Evolutionary conservation across 2,888 invertebrate genomes (phyloP).

Genomic region (Pegoplata infirma): DNA sequence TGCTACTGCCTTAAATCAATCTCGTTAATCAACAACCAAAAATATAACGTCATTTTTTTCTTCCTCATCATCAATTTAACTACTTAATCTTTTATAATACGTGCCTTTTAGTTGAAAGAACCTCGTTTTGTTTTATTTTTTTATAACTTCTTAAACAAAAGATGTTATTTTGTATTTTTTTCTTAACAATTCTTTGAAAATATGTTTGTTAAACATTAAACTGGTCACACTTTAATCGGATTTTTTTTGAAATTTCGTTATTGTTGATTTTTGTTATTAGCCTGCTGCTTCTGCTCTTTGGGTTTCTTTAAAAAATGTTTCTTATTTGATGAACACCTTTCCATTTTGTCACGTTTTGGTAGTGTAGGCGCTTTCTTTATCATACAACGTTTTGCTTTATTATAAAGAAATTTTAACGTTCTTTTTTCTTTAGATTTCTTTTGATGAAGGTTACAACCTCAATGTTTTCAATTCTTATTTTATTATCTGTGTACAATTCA

Average conservation of each 20-base stretch:
- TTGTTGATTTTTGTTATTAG: conserved; percentile 20
- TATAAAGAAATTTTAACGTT: not conserved
- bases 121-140: not conserved
- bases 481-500: conserved; percentile 21
- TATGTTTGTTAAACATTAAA: conserved; percentile 11
- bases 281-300: conserved; percentile 10
- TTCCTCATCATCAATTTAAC: conserved; percentile 11
- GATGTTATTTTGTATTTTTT: not conserved
- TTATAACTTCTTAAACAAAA: conserved; percentile 13
- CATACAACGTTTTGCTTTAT: not conserved
- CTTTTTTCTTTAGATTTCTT: conserved; percentile 1
- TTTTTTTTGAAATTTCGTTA: conserved; percentile 3
- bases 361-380: conserved; percentile 28
- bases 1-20: conserved; percentile 4
- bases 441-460: conserved; percentile 35
- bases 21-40: not conserved
- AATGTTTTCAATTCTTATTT: conserved; percentile 27
- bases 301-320: too few species aligned
- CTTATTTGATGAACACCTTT: conserved; percentile 43
- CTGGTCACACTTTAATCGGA: conserved; percentile 44
- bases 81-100: not conserved
- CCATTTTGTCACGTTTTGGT: conserved; percentile 29
- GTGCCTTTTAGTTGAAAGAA: not conserved
- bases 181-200: conserved; percentile 15
- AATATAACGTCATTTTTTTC: not conserved